These are phyloP conservation scores for Blastobasis lacticolella DNA, from an alignment of 2,888 invertebrate species.

Conservation along the genomic window DNA sequence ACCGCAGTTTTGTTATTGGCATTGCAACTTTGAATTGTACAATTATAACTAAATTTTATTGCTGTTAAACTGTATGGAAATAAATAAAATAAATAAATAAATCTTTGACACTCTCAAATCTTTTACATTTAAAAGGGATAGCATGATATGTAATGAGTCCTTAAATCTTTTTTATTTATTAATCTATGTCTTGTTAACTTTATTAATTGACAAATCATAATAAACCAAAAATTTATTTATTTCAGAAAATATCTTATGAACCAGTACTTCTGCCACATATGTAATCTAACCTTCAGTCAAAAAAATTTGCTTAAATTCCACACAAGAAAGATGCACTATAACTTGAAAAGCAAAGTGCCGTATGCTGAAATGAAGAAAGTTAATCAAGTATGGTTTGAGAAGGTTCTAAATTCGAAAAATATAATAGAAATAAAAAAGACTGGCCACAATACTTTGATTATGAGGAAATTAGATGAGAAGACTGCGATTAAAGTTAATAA, in stretches of 20 bases:
- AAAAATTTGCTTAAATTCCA: constrained; percentile 27
- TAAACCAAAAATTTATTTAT: too few species aligned
- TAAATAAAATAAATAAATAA: too few species aligned
- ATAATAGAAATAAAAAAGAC: constrained; percentile 42
- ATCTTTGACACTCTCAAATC: too few species aligned
- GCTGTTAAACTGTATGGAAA: too few species aligned
- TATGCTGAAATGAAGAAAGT: constrained; percentile 28
- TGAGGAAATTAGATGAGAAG: constrained; percentile 26
- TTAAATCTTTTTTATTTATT: too few species aligned
- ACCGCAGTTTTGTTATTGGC: too few species aligned
- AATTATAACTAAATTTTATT: too few species aligned
- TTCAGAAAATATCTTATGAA: background rate
- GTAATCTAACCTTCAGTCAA: constrained; percentile 21
- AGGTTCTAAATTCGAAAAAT: constrained; percentile 31
- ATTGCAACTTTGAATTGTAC: too few species aligned
- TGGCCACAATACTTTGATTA: constrained; percentile 26
- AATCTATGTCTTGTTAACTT: too few species aligned
- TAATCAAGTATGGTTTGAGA: constrained; percentile 48
- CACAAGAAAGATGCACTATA: constrained; percentile 39
- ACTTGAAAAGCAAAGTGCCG: constrained; percentile 24
- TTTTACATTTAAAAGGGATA: too few species aligned
- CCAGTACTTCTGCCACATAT: constrained; percentile 25
- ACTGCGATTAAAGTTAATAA: constrained; percentile 22
- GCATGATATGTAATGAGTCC: too few species aligned
- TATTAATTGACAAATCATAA: too few species aligned